phyloP scores from a whole-genome alignment of 2,113 vertebrate genomes.

The Rhinoderma darwinii region DNA sequence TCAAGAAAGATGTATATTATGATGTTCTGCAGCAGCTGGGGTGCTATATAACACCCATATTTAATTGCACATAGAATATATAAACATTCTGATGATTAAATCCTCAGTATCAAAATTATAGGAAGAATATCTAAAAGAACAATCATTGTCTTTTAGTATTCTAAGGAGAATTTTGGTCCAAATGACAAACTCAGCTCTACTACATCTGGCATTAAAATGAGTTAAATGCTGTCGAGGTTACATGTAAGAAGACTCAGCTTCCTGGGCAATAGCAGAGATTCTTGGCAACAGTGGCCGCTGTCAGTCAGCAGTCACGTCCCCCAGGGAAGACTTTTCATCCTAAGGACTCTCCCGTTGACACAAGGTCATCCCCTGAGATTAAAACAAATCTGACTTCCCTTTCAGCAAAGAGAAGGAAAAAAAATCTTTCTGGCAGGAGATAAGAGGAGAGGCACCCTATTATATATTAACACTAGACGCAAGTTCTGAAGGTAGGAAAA shows the following conservation, averaged over 20 bases:
- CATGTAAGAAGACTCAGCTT: background rate
- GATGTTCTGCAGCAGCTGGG: no score
- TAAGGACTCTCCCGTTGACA: conserved; percentile 34
- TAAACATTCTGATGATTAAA: background rate
- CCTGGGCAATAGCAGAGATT: background rate
- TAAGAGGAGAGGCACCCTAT: background rate
- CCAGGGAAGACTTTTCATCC: conserved; percentile 22
- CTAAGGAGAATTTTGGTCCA: background rate
- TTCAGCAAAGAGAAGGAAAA: background rate
- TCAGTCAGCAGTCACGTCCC: conserved; percentile 16
- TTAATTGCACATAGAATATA: no score
- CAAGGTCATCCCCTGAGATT: conserved; percentile 42
- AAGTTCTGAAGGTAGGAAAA: background rate
- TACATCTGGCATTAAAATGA: background rate
- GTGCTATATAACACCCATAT: no score
- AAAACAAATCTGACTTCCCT: conserved; percentile 17
- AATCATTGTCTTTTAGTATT: no score
- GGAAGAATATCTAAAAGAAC: background rate
- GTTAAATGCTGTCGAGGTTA: background rate
- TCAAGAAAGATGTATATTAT: no score
- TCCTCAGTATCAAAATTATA: background rate
- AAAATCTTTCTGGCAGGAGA: background rate
- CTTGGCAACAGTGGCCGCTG: conserved; percentile 25
- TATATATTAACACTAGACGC: background rate
- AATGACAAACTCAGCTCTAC: background rate